Percentiles rank a stretch among this genome's conserved stretches.
phyloP scores from a whole-genome alignment of 2,113 vertebrate species.

The Arothron firmamentum region DNA sequence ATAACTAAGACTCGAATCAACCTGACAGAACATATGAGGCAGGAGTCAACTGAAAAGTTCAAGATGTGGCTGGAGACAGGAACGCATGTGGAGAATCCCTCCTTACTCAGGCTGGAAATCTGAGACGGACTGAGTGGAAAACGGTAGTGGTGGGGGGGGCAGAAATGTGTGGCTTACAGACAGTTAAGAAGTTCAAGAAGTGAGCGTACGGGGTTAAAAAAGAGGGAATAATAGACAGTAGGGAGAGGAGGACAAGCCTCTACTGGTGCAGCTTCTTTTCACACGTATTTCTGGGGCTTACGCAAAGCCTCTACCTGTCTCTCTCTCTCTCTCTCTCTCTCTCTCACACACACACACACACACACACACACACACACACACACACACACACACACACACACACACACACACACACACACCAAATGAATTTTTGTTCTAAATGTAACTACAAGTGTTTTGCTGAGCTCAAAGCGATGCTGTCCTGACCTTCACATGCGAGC shows the following conservation, averaged over 20 bases:
- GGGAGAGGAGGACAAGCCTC: conserved; percentile 54
- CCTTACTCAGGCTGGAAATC: too few species aligned
- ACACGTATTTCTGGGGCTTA: conserved; percentile 59
- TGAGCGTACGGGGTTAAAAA: conserved; percentile 12
- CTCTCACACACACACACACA: conserved; percentile 15
- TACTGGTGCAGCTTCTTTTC: conserved; percentile 58
- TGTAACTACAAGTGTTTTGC: too few species aligned
- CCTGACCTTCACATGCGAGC: too few species aligned
- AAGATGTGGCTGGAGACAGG: conserved; percentile 1
- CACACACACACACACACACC: conserved; percentile 9
- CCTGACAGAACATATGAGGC: background rate
- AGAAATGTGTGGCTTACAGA: conserved; percentile 18
- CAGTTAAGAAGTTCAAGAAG: conserved; percentile 13
- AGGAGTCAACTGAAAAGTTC: background rate
- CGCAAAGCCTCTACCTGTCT: conserved; percentile 62
- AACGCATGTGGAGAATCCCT: background rate
- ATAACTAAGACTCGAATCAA: too few species aligned
- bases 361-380: conserved; percentile 6
- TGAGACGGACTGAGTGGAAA: conserved; percentile 13
- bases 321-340: too few species aligned
- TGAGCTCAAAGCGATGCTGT: too few species aligned
- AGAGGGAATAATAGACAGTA: conserved; percentile 35
- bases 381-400: conserved; percentile 8
- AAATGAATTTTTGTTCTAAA: too few species aligned
- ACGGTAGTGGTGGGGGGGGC: conserved; percentile 12